Conservation (phyloP, 1,140 invertebrate species). For the Latrodectus geometricus region DNA sequence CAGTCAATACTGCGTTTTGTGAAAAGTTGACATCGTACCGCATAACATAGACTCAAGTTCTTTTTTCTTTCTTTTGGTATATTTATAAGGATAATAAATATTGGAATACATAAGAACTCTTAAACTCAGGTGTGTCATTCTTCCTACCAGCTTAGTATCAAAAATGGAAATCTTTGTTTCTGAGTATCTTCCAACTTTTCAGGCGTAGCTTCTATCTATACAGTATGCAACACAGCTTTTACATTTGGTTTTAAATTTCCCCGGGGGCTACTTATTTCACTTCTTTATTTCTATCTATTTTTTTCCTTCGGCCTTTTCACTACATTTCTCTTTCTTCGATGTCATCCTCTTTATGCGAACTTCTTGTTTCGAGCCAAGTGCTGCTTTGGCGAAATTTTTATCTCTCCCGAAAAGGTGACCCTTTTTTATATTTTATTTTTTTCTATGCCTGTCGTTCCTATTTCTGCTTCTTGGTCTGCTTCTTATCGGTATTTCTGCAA, state of each 20-base stretch:
- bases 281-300: slow-evolving; percentile 1
- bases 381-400: neutral
- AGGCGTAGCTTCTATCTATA: neutral
- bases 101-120: too few relatives aligned
- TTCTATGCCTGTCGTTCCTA: too few relatives aligned
- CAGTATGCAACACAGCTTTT: slow-evolving; percentile 15
- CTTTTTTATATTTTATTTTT: too few relatives aligned
- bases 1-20: too few relatives aligned
- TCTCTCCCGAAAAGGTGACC: neutral
- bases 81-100: too few relatives aligned
- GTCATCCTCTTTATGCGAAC: slow-evolving; percentile 14
- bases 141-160: neutral
- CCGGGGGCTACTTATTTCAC: slow-evolving; percentile 18
- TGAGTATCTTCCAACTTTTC: neutral
- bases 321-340: slow-evolving; percentile 1
- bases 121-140: neutral
- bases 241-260: slow-evolving; percentile 45
- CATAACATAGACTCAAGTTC: too few relatives aligned
- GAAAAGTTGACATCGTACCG: too few relatives aligned
- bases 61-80: too few relatives aligned
- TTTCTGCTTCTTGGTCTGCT: too few relatives aligned
- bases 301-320: neutral
- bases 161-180: neutral
- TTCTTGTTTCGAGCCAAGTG: neutral
- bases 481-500: too few relatives aligned